Conservation (phyloP, 2,888 invertebrate genomes). For the Chorisops tibialis region DNA sequence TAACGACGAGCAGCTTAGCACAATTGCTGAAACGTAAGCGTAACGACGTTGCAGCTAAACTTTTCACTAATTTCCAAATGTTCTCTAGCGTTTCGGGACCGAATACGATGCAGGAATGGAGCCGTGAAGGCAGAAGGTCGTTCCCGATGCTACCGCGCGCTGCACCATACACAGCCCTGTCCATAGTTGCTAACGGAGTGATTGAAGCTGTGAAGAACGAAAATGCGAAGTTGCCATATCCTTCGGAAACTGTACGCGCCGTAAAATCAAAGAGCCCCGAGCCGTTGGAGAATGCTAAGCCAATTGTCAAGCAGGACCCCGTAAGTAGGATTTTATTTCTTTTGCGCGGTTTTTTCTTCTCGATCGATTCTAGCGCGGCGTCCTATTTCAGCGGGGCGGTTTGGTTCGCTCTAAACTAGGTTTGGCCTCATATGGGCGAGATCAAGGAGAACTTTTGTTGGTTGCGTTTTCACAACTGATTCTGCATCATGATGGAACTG, state of each 20-base stretch:
- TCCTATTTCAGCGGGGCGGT: too few relatives aligned
- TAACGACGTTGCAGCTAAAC: not conserved
- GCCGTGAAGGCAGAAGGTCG: slow-evolving; percentile 78
- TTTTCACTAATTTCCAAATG: slow-evolving; percentile 1
- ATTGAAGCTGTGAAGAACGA: slow-evolving; percentile 64
- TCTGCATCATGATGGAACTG: too few relatives aligned
- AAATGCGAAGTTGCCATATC: slow-evolving; percentile 59
- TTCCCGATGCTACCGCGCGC: slow-evolving; percentile 80
- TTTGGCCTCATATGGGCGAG: too few relatives aligned
- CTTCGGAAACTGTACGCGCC: slow-evolving; percentile 51
- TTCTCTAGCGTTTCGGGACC: slow-evolving; percentile 61
- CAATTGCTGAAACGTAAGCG: slow-evolving; percentile 85
- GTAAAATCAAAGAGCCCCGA: not conserved
- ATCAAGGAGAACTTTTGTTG: too few relatives aligned
- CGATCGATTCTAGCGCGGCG: not conserved
- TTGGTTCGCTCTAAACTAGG: too few relatives aligned
- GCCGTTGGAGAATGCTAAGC: slow-evolving; percentile 21
- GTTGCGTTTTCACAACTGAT: too few relatives aligned
- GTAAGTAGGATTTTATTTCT: slow-evolving; percentile 41
- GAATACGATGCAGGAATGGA: slow-evolving; percentile 73
- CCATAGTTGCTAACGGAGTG: slow-evolving; percentile 76
- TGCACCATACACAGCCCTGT: slow-evolving; percentile 81
- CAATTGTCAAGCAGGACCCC: slow-evolving; percentile 48
- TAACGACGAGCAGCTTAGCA: slow-evolving; percentile 84
- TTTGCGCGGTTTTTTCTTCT: not conserved